These are phyloP conservation scores for Hydroisotoma schaefferi DNA, from an alignment of 2,888 invertebrate genomes.

Conservation along the genomic window DNA sequence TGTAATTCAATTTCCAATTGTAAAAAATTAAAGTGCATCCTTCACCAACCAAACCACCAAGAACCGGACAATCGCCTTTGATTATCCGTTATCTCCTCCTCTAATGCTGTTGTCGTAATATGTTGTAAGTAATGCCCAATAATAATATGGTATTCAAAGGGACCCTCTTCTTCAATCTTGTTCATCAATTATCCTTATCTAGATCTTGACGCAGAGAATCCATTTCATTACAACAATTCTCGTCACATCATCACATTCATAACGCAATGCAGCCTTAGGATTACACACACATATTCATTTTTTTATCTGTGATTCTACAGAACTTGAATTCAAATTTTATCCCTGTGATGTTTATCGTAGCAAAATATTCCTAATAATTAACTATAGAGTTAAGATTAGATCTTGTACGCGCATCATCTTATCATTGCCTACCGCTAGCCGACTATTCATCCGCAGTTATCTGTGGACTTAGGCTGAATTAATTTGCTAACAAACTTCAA, in stretches of 20 bases:
- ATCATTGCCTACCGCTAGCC: no score
- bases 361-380: no score
- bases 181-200: constrained; percentile 2
- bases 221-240: constrained; percentile 1
- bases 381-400: no score
- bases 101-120: not conserved
- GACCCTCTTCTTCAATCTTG: not conserved
- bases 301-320: not conserved
- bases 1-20: no score
- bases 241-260: not conserved
- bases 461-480: not conserved
- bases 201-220: constrained; percentile 5
- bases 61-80: constrained; percentile 2
- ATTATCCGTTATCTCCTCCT: not conserved
- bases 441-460: not conserved
- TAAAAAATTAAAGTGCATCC: no score
- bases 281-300: not conserved
- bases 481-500: no score
- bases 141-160: not conserved
- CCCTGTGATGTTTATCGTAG: no score
- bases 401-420: no score
- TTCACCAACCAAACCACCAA: no score
- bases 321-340: no score
- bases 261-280: no score
- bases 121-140: no score